phyloP scores from a whole-genome alignment of 2,113 vertebrate species.

The Thinocorus orbignyianus region DNA sequence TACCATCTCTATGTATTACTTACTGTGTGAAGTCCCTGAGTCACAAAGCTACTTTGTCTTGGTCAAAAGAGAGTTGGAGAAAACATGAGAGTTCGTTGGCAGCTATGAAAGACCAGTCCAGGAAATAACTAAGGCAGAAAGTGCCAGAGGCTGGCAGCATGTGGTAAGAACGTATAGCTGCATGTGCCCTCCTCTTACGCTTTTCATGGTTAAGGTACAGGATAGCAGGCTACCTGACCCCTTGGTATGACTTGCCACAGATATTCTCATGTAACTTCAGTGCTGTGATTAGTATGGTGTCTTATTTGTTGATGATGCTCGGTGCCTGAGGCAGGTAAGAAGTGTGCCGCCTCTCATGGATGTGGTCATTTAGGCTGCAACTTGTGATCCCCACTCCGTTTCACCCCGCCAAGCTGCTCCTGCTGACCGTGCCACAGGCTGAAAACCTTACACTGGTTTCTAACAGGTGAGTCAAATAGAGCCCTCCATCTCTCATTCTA shows the following conservation, averaged over 20 bases:
- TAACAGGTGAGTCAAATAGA: neutral
- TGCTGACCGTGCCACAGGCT: neutral
- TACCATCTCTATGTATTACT: neutral
- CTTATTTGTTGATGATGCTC: fast-evolving
- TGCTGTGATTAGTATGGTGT: fast-evolving
- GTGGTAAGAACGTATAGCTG: neutral
- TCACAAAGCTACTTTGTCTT: neutral
- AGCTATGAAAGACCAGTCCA: neutral
- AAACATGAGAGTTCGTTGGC: neutral
- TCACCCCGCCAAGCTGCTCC: fast-evolving
- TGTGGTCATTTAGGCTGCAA: neutral
- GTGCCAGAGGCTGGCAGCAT: neutral
- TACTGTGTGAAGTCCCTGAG: neutral
- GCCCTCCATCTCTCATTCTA: neutral
- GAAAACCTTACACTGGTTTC: neutral
- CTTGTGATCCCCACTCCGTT: fast-evolving
- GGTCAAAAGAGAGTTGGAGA: neutral
- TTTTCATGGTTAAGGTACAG: neutral
- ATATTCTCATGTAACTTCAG: neutral
- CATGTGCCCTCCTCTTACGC: neutral
- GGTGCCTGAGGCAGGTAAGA: neutral
- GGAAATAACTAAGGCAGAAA: neutral
- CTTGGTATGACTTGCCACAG: neutral
- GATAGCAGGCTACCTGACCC: neutral
- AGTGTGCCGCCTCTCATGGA: fast-evolving